Percentiles rank a stretch among this genome's conserved stretches.
Evolutionary conservation across 2,888 invertebrate species (phyloP).

Genomic region (Noctua comes): DNA sequence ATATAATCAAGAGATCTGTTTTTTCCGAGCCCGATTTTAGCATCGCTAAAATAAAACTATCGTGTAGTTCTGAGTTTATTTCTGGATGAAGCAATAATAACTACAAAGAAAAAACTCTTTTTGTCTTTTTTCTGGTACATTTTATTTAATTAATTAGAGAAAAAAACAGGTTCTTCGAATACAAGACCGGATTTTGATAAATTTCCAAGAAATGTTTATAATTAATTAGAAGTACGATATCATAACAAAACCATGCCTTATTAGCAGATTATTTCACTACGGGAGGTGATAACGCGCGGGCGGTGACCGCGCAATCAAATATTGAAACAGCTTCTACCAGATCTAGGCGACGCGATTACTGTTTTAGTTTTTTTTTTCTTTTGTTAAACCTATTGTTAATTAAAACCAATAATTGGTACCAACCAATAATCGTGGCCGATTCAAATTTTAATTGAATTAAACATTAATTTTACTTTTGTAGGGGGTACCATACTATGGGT

Average conservation of each 20-base stretch:
- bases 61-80: conserved; percentile 11
- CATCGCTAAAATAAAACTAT: conserved; percentile 9
- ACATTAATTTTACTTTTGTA: not conserved
- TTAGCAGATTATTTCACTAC: conserved; percentile 60
- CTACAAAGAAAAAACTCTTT: too few relatives aligned
- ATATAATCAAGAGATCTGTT: conserved; percentile 38
- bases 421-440: not conserved
- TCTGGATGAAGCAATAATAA: conserved; percentile 16
- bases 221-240: conserved; percentile 50
- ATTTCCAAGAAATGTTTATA: conserved; percentile 32
- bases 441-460: not conserved
- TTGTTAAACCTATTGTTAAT: conserved; percentile 28
- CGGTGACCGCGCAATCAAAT: conserved; percentile 81
- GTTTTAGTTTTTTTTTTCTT: conserved; percentile 54
- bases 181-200: conserved; percentile 34
- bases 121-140: not conserved
- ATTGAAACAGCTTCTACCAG: conserved; percentile 77
- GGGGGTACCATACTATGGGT: not conserved
- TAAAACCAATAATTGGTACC: conserved; percentile 16
- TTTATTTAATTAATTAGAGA: conserved; percentile 7
- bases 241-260: conserved; percentile 38
- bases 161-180: conserved; percentile 25
- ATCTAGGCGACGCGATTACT: conserved; percentile 71
- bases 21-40: not conserved
- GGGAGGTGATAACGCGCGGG: conserved; percentile 77